Evolutionary conservation across 2,797 vertebrate genomes (phyloP).

Genomic region (Enteromius trimaculatus): DNA sequence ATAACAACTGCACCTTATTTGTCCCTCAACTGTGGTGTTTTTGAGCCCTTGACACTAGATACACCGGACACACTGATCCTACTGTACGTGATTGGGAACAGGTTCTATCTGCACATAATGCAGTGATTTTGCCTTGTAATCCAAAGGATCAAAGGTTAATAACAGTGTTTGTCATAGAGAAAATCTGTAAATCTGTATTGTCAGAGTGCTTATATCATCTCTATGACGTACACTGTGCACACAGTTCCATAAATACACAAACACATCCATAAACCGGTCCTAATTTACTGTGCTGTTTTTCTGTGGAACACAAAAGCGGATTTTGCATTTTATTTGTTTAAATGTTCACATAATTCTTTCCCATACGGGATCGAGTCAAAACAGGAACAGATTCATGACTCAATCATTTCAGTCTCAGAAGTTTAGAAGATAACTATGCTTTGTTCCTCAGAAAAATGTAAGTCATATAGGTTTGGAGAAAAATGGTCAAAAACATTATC

Average conservation of each 20-base stretch:
- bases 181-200: slow-evolving; percentile 53
- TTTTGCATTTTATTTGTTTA: not conserved
- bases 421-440: not conserved
- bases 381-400: not conserved
- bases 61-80: not conserved
- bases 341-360: not conserved
- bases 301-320: not conserved
- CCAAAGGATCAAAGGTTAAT: slow-evolving; percentile 13
- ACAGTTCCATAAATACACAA: slow-evolving; percentile 3
- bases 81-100: slow-evolving; percentile 12
- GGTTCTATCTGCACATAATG: not conserved
- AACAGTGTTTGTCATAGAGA: slow-evolving; percentile 35
- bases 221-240: slow-evolving; percentile 6
- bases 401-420: not conserved
- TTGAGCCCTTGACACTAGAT: not conserved
- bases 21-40: not conserved
- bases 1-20: not conserved
- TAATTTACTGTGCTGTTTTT: not conserved
- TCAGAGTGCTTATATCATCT: slow-evolving; percentile 29
- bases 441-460: not conserved
- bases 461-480: not conserved
- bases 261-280: not conserved
- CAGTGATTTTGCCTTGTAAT: slow-evolving; percentile 11
- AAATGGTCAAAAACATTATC: not conserved
- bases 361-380: not conserved